A percentile compares a stretch with the other conserved stretches of the same genome.
Conservation (phyloP, 23 tunicate genomes). For the Botrylloides violaceus region DNA sequence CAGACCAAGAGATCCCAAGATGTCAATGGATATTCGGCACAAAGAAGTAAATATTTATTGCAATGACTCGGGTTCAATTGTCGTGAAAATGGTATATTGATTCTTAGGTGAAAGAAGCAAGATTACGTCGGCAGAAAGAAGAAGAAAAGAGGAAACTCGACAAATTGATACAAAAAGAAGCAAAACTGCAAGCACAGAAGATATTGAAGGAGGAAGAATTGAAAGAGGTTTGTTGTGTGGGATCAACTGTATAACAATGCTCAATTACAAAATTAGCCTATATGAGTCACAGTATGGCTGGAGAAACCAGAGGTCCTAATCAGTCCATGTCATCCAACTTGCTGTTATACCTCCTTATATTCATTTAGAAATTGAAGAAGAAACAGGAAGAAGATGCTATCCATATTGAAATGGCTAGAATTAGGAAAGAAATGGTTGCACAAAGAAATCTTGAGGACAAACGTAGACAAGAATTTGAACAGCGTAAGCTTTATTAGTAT, state of each 20-base stretch:
- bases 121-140: constrained; percentile 30
- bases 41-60: constrained; percentile 24
- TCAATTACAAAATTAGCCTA: too few species aligned
- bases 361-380: constrained; percentile 10
- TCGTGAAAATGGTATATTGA: too few species aligned
- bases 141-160: constrained; percentile 12
- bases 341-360: not conserved
- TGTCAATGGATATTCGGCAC: constrained; percentile 51
- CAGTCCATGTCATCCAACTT: too few species aligned
- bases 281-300: too few species aligned
- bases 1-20: constrained; percentile 26
- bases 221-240: too few species aligned
- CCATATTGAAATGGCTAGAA: constrained; percentile 44
- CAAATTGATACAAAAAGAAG: constrained; percentile 29
- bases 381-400: constrained; percentile 70
- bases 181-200: constrained; percentile 16
- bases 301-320: too few species aligned
- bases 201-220: constrained; percentile 16
- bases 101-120: constrained; percentile 37
- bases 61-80: not conserved
- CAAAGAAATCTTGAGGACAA: constrained; percentile 32
- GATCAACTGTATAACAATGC: too few species aligned
- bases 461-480: constrained; percentile 1
- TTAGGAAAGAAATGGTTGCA: constrained; percentile 50
- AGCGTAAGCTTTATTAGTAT: not conserved